Percentiles rank a stretch among this genome's conserved stretches.
Conservation (phyloP, 2,888 invertebrate species). For the Bugula neritina region DNA sequence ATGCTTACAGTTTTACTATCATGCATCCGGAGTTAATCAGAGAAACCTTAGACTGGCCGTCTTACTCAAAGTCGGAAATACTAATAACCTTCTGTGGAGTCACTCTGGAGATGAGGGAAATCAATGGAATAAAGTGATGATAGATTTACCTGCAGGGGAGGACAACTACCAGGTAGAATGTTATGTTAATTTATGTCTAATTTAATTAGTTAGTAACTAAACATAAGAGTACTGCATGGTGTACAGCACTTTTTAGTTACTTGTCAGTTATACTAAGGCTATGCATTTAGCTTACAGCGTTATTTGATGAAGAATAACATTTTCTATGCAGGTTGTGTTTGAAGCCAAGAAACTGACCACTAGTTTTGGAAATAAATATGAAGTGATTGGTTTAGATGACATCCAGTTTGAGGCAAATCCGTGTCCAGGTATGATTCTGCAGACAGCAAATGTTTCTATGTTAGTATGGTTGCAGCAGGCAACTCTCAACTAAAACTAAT, state of each 20-base stretch:
- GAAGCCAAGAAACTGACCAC: not conserved
- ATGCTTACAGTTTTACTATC: conserved; percentile 19
- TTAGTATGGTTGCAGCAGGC: no score
- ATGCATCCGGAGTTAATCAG: not conserved
- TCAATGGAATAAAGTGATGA: not conserved
- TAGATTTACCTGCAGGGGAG: not conserved
- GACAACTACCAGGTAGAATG: not conserved
- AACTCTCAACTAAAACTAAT: no score
- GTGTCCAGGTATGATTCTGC: not conserved
- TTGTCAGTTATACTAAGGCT: no score
- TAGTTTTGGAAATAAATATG: not conserved
- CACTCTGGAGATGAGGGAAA: not conserved
- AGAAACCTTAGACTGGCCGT: not conserved
- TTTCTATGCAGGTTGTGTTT: not conserved
- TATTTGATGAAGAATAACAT: no score
- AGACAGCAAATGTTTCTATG: no score
- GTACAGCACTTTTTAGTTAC: no score
- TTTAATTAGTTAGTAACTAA: no score
- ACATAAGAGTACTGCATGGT: no score
- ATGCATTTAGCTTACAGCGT: no score
- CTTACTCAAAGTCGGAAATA: not conserved
- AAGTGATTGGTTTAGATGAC: not conserved
- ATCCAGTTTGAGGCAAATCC: not conserved
- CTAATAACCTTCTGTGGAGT: not conserved
- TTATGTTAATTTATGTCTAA: no score